Percentiles rank a stretch among this genome's conserved stretches.
Conservation (phyloP, 1,140 invertebrate species). For the Bombus difficillimus region DNA sequence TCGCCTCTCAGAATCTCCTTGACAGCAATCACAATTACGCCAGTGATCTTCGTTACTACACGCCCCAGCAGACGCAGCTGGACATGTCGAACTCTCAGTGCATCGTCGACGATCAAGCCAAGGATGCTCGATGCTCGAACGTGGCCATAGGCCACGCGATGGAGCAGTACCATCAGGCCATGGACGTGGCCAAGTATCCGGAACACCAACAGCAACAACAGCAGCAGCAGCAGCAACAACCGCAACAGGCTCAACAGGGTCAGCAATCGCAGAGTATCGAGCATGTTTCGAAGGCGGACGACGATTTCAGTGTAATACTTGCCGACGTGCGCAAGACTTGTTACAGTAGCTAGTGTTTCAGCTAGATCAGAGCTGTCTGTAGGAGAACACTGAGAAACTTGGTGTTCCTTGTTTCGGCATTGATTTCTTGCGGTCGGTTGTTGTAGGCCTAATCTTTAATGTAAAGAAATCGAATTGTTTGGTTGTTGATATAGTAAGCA, state of each 20-base stretch:
- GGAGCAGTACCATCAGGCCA: conserved; percentile 78
- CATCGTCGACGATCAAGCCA: conserved; percentile 77
- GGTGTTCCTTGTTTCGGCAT: neutral
- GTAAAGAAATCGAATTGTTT: no score
- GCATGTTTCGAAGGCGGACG: conserved; percentile 86
- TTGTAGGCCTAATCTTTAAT: neutral
- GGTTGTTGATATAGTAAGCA: neutral
- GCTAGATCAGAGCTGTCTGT: neutral
- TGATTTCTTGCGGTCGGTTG: neutral
- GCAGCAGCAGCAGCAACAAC: conserved; percentile 82
- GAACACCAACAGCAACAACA: conserved; percentile 79
- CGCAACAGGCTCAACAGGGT: conserved; percentile 78
- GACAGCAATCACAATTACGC: conserved; percentile 84
- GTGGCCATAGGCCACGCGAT: conserved; percentile 73
- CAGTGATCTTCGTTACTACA: conserved; percentile 79
- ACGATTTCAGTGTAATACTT: conserved; percentile 93
- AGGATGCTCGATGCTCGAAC: conserved; percentile 74
- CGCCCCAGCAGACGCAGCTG: conserved; percentile 75
- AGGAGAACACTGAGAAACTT: neutral
- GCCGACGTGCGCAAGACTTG: conserved; percentile 93
- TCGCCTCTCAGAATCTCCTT: conserved; percentile 76
- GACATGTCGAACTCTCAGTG: conserved; percentile 78
- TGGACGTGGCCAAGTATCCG: conserved; percentile 78
- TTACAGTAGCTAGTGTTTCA: conserved; percentile 88
- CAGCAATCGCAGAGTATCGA: conserved; percentile 79